A percentile compares a stretch with the other conserved stretches of the same genome.
These are phyloP conservation scores for Eugnorisma glareosa DNA, from an alignment of 2,888 invertebrate genomes.

Conservation along the genomic window DNA sequence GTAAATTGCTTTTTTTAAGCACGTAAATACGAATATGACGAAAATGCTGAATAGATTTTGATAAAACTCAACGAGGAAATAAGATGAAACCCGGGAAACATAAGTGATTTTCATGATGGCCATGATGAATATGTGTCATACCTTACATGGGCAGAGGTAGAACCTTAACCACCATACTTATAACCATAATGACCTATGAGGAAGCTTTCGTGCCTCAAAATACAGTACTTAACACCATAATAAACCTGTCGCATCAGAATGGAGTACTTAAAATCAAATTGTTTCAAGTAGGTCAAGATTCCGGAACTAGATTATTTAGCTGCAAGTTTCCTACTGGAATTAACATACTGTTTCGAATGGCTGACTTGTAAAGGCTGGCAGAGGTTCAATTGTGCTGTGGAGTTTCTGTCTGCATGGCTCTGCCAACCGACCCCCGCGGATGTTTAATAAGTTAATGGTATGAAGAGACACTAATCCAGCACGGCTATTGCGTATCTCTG, in stretches of 20 bases:
- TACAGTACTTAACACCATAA: slow-evolving; percentile 28
- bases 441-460: background rate
- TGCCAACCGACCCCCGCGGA: background rate
- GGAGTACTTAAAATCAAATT: slow-evolving; percentile 54
- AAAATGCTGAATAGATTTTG: background rate
- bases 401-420: background rate
- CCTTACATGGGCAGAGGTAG: background rate
- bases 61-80: background rate
- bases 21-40: background rate
- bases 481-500: no score
- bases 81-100: background rate
- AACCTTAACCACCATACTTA: background rate
- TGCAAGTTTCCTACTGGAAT: slow-evolving; percentile 54
- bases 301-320: slow-evolving; percentile 55
- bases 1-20: no score
- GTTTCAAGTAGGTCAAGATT: slow-evolving; percentile 59
- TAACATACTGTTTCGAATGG: slow-evolving; percentile 49
- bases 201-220: slow-evolving; percentile 48
- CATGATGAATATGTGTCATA: background rate
- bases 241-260: slow-evolving; percentile 57
- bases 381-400: slow-evolving; percentile 18
- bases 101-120: background rate
- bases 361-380: slow-evolving; percentile 37
- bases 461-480: background rate
- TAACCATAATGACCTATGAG: slow-evolving; percentile 4